Evolutionary conservation across 2,888 invertebrate genomes (phyloP).

Genomic region (Eupeodes luniger): DNA sequence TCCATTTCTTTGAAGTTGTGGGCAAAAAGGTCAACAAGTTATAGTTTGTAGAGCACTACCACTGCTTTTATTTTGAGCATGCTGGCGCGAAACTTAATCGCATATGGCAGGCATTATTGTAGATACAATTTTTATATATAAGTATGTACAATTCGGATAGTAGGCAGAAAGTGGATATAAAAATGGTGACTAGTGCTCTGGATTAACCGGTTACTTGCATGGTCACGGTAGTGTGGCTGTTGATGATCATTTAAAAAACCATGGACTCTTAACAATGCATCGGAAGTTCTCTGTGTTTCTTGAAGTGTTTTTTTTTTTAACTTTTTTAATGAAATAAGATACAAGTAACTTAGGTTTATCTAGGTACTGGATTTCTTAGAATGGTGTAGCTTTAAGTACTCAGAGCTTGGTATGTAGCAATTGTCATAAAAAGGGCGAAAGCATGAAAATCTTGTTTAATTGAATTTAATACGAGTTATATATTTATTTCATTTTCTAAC

Average conservation of each 20-base stretch:
- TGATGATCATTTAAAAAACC: slow-evolving; percentile 56
- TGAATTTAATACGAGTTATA: neutral
- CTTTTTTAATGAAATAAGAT: slow-evolving; percentile 1
- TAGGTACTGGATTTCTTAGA: slow-evolving; percentile 19
- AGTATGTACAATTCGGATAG: neutral
- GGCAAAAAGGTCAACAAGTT: slow-evolving; percentile 74
- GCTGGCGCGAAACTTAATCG: slow-evolving; percentile 66
- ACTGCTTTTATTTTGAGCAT: neutral
- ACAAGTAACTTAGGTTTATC: neutral
- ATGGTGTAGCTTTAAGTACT: neutral
- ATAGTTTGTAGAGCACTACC: slow-evolving; percentile 49
- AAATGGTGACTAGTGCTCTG: slow-evolving; percentile 68
- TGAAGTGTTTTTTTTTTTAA: neutral
- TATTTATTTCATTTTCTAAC: too few relatives aligned
- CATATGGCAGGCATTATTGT: slow-evolving; percentile 50
- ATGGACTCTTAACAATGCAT: slow-evolving; percentile 66
- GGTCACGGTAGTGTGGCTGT: slow-evolving; percentile 70
- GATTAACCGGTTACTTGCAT: slow-evolving; percentile 74
- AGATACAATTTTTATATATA: neutral
- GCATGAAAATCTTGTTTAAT: neutral
- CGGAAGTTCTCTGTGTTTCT: slow-evolving; percentile 63
- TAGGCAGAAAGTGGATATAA: slow-evolving; percentile 24
- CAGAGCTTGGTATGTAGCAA: slow-evolving; percentile 27
- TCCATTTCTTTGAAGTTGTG: slow-evolving; percentile 43
- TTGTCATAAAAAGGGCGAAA: slow-evolving; percentile 51